Evolutionary conservation across 2,888 invertebrate species (phyloP).

Genomic region (Bedellia somnulentella): DNA sequence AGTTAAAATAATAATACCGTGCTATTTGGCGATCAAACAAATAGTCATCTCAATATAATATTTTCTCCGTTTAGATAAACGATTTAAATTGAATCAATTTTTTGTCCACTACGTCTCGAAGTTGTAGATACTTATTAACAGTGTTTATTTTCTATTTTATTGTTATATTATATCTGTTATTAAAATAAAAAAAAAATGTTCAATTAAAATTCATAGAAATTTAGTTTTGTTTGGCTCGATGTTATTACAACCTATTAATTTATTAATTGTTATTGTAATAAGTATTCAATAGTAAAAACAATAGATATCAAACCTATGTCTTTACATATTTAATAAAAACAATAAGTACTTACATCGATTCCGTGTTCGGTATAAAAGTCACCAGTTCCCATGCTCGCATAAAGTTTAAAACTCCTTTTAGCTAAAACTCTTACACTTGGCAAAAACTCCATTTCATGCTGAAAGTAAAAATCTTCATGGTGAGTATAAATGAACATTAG

Average conservation of each 20-base stretch:
- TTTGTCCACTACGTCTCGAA: too few species aligned
- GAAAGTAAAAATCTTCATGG: slow-evolving; percentile 21
- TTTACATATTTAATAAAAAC: background rate
- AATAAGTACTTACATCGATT: slow-evolving; percentile 69
- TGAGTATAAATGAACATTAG: too few species aligned
- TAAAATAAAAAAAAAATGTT: too few species aligned
- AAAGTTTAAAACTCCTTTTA: slow-evolving; percentile 93
- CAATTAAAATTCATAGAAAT: too few species aligned
- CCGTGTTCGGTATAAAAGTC: slow-evolving; percentile 96
- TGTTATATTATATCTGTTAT: too few species aligned
- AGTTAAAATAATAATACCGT: background rate
- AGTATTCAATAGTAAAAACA: slow-evolving; percentile 1
- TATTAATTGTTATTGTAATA: background rate
- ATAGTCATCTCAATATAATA: too few species aligned
- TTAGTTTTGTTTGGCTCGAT: too few species aligned
- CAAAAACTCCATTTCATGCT: slow-evolving; percentile 91
- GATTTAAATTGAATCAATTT: too few species aligned
- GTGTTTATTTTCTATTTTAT: too few species aligned
- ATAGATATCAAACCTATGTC: background rate
- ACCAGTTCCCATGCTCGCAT: slow-evolving; percentile 98
- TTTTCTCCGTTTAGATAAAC: too few species aligned
- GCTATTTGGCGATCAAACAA: too few species aligned
- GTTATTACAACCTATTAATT: background rate
- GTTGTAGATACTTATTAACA: too few species aligned
- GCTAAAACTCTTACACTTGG: slow-evolving; percentile 79